Percentiles rank a stretch among this genome's conserved stretches.
Conservation (phyloP, 2,888 invertebrate genomes). For the Sphinx pinastri region DNA sequence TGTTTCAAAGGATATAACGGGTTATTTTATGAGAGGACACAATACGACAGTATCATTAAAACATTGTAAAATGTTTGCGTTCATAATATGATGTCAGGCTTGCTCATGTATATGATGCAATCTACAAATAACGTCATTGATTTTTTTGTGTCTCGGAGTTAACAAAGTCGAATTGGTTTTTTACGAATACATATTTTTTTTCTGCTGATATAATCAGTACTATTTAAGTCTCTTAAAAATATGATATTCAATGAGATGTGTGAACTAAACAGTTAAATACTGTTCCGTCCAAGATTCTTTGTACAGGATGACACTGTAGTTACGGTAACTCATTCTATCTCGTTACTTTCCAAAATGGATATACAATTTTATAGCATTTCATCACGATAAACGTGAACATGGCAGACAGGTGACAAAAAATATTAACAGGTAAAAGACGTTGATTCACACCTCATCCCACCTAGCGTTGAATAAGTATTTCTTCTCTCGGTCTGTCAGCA, state of each 20-base stretch:
- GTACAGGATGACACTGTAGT: background rate
- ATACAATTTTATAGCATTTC: background rate
- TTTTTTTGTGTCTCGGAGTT: too few relatives aligned
- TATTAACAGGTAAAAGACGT: constrained; percentile 25
- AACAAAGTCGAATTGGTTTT: too few relatives aligned
- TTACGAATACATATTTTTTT: too few relatives aligned
- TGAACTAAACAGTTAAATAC: too few relatives aligned
- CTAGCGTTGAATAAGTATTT: constrained; percentile 50
- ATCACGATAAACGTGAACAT: constrained; percentile 3
- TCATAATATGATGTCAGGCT: background rate
- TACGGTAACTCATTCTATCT: background rate
- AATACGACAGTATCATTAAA: background rate
- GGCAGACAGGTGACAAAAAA: constrained; percentile 5
- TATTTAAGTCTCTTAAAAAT: background rate
- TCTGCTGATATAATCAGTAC: too few relatives aligned
- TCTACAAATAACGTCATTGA: background rate
- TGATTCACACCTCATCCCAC: constrained; percentile 43
- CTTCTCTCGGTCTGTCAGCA: constrained; percentile 60
- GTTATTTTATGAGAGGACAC: background rate
- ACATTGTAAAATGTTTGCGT: background rate
- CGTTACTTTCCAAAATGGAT: background rate
- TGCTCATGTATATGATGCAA: background rate
- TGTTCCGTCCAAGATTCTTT: too few relatives aligned
- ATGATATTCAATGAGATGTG: background rate
- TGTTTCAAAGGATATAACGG: background rate